Evolutionary conservation across 1,140 invertebrate genomes (phyloP).

Genomic region (Nasonia longicornis): DNA sequence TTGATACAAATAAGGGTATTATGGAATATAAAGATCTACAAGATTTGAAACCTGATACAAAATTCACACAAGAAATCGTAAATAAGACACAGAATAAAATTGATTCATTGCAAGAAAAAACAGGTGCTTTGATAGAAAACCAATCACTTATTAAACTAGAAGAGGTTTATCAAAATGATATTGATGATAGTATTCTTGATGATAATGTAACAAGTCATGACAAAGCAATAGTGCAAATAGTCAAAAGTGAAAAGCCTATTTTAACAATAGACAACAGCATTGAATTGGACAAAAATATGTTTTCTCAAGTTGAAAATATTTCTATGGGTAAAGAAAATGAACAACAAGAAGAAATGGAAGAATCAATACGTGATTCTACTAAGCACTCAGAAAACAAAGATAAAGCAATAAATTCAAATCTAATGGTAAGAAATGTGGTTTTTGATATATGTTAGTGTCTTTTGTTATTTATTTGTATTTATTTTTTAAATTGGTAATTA

Average conservation of each 20-base stretch:
- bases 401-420: background rate
- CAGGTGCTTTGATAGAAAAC: background rate
- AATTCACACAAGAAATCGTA: background rate
- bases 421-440: slow-evolving; percentile 17
- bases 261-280: background rate
- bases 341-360: slow-evolving; percentile 4
- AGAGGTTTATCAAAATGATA: slow-evolving; percentile 16
- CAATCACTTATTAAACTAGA: background rate
- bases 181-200: background rate
- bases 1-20: background rate
- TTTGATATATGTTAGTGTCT: background rate
- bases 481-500: background rate
- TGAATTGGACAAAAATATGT: background rate
- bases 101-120: background rate
- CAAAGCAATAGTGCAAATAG: background rate
- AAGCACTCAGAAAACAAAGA: background rate
- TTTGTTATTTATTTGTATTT: background rate
- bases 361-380: background rate
- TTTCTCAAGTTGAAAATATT: background rate
- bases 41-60: slow-evolving; percentile 1
- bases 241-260: background rate
- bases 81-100: background rate
- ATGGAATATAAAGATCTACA: background rate
- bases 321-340: background rate
- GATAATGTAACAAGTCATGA: background rate